Evolutionary conservation across 2,113 vertebrate genomes (phyloP).

Genomic region (Copsychus sechellarum): DNA sequence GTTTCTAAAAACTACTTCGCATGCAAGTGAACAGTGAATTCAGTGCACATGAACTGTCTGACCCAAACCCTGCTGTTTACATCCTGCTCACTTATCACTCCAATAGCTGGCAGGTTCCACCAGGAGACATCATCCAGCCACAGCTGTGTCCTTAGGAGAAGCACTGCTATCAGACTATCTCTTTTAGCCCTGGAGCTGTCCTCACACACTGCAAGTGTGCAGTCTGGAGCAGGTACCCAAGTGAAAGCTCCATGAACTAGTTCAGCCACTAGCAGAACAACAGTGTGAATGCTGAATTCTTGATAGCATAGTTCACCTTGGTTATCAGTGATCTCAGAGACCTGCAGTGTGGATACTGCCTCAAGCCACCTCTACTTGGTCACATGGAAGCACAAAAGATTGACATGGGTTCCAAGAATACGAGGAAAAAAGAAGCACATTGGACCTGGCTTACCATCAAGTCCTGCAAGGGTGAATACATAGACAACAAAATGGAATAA

Average conservation of each 20-base stretch:
- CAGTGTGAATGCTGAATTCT: neutral
- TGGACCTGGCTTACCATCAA: neutral
- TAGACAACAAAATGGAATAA: neutral
- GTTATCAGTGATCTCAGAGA: neutral
- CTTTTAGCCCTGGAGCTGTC: neutral
- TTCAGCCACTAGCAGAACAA: neutral
- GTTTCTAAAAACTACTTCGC: neutral
- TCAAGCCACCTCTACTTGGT: neutral
- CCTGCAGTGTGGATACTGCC: neutral
- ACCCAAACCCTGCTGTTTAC: neutral
- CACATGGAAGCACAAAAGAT: neutral
- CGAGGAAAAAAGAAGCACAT: neutral
- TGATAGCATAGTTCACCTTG: neutral
- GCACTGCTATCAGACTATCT: neutral
- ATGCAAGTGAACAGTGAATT: neutral
- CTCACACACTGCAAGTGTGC: neutral
- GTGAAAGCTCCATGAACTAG: neutral
- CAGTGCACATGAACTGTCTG: neutral
- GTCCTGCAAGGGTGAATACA: neutral
- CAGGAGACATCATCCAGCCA: neutral
- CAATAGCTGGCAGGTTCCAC: neutral
- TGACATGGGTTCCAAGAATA: neutral
- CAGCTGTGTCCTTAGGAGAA: neutral
- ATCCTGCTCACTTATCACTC: neutral
- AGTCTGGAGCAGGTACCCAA: neutral